Evolutionary conservation across 2,113 vertebrate species (phyloP).

Genomic region (Chitala chitala): DNA sequence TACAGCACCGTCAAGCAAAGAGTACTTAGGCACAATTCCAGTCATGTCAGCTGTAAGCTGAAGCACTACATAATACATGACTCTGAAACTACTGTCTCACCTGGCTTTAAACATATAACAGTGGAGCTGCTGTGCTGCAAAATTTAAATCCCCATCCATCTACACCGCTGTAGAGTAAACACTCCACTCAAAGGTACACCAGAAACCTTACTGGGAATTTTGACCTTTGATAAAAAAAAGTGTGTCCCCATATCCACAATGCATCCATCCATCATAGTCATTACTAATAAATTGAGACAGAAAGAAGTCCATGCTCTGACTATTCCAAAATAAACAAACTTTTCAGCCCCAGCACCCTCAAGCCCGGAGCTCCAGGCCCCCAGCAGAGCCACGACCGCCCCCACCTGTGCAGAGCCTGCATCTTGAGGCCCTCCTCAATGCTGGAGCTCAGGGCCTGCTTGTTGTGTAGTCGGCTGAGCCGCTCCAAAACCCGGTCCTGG

Average conservation of each 20-base stretch:
- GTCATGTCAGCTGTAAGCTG: too few relatives aligned
- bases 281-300: not conserved
- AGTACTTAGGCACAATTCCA: too few relatives aligned
- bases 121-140: not conserved
- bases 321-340: not conserved
- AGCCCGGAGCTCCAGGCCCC: not conserved
- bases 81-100: too few relatives aligned
- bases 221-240: too few relatives aligned
- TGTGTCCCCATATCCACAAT: too few relatives aligned
- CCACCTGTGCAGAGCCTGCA: constrained; percentile 84
- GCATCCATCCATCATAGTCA: not conserved
- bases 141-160: too few relatives aligned
- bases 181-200: too few relatives aligned
- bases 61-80: too few relatives aligned
- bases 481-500: constrained; percentile 78
- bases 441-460: constrained; percentile 80
- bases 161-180: too few relatives aligned
- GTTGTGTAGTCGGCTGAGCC: constrained; percentile 82
- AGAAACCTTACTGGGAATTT: too few relatives aligned
- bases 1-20: too few relatives aligned
- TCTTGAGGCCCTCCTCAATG: constrained; percentile 83
- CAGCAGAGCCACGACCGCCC: not conserved
- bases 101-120: too few relatives aligned
- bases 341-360: not conserved
- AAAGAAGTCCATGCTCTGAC: not conserved